Base-by-base conservation (phyloP, 2,113 vertebrate species). In the Pachyramphus minor region DNA sequence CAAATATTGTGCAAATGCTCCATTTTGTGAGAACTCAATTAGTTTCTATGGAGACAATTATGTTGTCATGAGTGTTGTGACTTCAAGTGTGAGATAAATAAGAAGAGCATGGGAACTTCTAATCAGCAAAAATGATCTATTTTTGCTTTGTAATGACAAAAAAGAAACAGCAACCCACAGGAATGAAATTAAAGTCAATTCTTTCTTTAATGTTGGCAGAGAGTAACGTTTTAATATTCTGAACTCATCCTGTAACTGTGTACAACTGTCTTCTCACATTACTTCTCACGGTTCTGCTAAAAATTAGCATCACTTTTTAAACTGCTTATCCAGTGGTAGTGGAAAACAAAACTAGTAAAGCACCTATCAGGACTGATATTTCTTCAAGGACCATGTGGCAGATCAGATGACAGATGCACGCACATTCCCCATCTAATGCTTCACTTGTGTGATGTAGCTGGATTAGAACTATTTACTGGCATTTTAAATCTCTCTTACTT, bases 21-120 rank as follows among this genome's bases (percentile, higher is more conserved):
- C 56, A 33, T 92, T 96, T 97, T 0, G 0, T 79, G 83, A 95
- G 76, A 94, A 92, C 73, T 89, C 85, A 82, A 71, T 93, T 86
- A 78, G 96, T 97, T 96, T 96, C 96, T 94, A 95, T 93, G 83
- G 90, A 93, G 95, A 96, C 96, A 94, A 96, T 96, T 95, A 89
- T 67, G 86, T 72, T 95, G 95, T 93, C 92, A 90, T 58, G 6
- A 89, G 31, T 86, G 80, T 89, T 96, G 73, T 47, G 84, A 93
- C 90, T 95, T 96, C 88, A 94, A 95, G 68, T 87, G 69, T 78
- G 64, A 96, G 92, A 92, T 92, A 94, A 95, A 90, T 90, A 92
- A 86, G 87, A 96, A 49, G 49, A 92, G 37, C 45, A 58, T 16
- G 37, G 83, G 62, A 93, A 93, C 77, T 95, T 89, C 91, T 94